Evolutionary conservation across 1,140 invertebrate genomes (phyloP).

Genomic region (Oryctes rhinoceros): DNA sequence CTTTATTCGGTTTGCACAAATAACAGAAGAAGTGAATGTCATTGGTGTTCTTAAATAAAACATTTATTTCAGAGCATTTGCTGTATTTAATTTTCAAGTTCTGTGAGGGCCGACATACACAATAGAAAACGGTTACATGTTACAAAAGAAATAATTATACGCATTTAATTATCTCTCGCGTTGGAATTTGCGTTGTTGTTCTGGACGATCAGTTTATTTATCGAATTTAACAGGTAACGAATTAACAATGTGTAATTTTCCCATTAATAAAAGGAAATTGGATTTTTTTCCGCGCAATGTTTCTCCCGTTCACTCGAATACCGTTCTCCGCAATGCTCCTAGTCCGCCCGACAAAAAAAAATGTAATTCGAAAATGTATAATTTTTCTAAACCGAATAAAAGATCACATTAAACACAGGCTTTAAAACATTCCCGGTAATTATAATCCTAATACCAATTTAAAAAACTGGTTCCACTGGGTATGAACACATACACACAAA

Average conservation of each 20-base stretch:
- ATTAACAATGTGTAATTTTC: slow-evolving; percentile 21
- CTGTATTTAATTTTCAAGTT: neutral
- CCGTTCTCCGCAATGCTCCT: neutral
- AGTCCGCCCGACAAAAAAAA: neutral
- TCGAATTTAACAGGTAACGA: neutral
- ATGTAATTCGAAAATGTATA: slow-evolving; percentile 30
- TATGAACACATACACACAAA: slow-evolving; percentile 32
- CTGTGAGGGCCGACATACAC: neutral
- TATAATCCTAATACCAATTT: slow-evolving; percentile 32
- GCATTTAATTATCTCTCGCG: neutral
- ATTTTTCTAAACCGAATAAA: slow-evolving; percentile 28
- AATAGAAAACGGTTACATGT: slow-evolving; percentile 10
- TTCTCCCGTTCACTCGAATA: neutral
- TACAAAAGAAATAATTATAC: slow-evolving; percentile 7
- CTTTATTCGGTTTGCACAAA: too few relatives aligned
- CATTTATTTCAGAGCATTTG: neutral
- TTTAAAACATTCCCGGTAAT: slow-evolving; percentile 32
- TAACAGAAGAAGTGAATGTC: neutral
- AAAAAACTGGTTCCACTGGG: slow-evolving; percentile 29
- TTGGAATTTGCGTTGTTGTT: neutral
- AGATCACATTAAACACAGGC: slow-evolving; percentile 14
- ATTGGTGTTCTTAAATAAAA: neutral
- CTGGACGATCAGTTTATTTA: neutral
- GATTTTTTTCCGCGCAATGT: neutral
- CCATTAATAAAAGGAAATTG: slow-evolving; percentile 11